These are phyloP conservation scores for Vombatus ursinus DNA, from an alignment of 2,113 vertebrate species.

Conservation along the genomic window DNA sequence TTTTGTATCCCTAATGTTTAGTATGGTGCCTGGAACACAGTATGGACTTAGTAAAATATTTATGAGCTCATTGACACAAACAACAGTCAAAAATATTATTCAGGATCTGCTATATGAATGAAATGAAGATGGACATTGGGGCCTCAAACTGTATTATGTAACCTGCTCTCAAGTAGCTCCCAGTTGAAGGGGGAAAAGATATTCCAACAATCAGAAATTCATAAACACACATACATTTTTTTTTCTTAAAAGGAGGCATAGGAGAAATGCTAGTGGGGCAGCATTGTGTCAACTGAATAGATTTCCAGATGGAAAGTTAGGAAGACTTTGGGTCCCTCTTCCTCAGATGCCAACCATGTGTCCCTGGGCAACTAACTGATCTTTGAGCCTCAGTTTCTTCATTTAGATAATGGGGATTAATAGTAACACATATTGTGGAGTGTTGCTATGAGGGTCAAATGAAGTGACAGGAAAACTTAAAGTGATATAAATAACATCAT, in stretches of 20 bases:
- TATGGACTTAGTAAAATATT: not conserved
- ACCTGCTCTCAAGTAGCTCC: not conserved
- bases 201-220: not conserved
- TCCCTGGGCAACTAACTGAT: not conserved
- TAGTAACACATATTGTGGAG: not conserved
- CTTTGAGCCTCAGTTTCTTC: not conserved
- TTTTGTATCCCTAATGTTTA: too few species aligned
- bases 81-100: not conserved
- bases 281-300: not conserved
- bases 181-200: not conserved
- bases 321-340: not conserved
- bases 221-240: not conserved
- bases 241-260: not conserved
- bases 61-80: not conserved
- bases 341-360: not conserved
- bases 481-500: not conserved
- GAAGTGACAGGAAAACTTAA: not conserved
- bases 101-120: not conserved
- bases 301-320: not conserved
- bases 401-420: not conserved
- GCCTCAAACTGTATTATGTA: not conserved
- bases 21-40: too few species aligned
- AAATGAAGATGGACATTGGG: not conserved
- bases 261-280: not conserved
- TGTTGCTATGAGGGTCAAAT: not conserved